phyloP scores from a whole-genome alignment of 2,888 invertebrate genomes.

The Ophion slaviceki region DNA sequence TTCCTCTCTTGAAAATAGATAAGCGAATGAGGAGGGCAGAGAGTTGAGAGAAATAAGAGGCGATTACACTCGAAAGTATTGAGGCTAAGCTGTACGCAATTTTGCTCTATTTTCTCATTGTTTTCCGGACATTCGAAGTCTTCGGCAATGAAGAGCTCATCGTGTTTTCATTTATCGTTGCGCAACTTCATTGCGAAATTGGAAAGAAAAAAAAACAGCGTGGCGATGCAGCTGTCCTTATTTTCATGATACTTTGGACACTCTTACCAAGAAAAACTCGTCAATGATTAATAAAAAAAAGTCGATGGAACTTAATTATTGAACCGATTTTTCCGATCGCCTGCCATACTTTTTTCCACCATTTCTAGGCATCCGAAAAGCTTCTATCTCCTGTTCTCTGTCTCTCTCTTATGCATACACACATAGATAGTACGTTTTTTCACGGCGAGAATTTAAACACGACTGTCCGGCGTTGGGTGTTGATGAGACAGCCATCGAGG shows the following conservation, averaged over 20 bases:
- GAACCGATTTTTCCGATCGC: no score
- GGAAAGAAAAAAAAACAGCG: background rate
- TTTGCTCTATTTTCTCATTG: conserved; percentile 15
- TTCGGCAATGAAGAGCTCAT: background rate
- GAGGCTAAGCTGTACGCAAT: conserved; percentile 7
- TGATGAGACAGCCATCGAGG: conserved; percentile 64
- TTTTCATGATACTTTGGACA: no score
- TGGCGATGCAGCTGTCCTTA: no score
- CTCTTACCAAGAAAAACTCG: no score
- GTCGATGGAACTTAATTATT: no score
- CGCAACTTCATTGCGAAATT: background rate
- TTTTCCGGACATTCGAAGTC: conserved; percentile 5
- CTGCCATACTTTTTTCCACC: no score
- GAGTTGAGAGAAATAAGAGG: conserved; percentile 7
- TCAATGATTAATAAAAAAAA: no score
- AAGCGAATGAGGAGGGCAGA: background rate
- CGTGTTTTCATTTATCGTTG: background rate
- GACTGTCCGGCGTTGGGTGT: conserved; percentile 63
- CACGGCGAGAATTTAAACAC: conserved; percentile 20
- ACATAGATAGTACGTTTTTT: background rate
- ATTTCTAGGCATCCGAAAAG: no score
- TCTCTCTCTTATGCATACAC: conserved; percentile 12
- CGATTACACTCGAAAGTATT: conserved; percentile 4
- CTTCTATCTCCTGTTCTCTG: background rate
- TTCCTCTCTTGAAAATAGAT: conserved; percentile 42